Percentiles rank a stretch among this genome's conserved stretches.
Evolutionary conservation across 2,888 invertebrate genomes (phyloP).

Genomic region (Eupithecia centaureata): DNA sequence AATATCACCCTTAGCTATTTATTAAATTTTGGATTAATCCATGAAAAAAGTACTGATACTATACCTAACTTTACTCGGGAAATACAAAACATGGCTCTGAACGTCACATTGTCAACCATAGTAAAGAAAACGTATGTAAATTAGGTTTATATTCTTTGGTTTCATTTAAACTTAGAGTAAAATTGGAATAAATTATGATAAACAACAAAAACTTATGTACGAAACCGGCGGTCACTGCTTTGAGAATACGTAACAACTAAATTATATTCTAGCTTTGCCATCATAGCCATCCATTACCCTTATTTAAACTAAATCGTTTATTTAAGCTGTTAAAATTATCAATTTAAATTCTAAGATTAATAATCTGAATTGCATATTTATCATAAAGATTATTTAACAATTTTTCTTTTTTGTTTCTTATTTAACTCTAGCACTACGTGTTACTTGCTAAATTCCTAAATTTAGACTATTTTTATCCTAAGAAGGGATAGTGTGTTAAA

Average conservation of each 20-base stretch:
- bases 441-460: slow-evolving; percentile 70
- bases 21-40: slow-evolving; percentile 79
- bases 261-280: slow-evolving; percentile 60
- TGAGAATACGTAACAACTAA: slow-evolving; percentile 46
- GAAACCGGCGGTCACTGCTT: slow-evolving; percentile 42
- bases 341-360: slow-evolving; percentile 76
- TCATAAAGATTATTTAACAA: slow-evolving; percentile 82
- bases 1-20: slow-evolving; percentile 82
- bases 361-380: slow-evolving; percentile 83
- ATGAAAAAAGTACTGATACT: slow-evolving; percentile 73
- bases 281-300: slow-evolving; percentile 48
- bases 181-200: slow-evolving; percentile 56
- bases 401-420: slow-evolving; percentile 74
- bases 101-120: slow-evolving; percentile 27
- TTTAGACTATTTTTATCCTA: slow-evolving; percentile 69
- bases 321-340: slow-evolving; percentile 67
- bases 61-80: slow-evolving; percentile 56
- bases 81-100: slow-evolving; percentile 37
- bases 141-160: slow-evolving; percentile 43
- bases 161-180: slow-evolving; percentile 55
- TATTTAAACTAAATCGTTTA: slow-evolving; percentile 66
- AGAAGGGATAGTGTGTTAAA: slow-evolving; percentile 62
- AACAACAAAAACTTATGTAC: slow-evolving; percentile 49
- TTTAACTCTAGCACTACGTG: slow-evolving; percentile 70
- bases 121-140: slow-evolving; percentile 36